Base-by-base conservation (phyloP, 2,113 vertebrate genomes). In the Lagopus muta region DNA sequence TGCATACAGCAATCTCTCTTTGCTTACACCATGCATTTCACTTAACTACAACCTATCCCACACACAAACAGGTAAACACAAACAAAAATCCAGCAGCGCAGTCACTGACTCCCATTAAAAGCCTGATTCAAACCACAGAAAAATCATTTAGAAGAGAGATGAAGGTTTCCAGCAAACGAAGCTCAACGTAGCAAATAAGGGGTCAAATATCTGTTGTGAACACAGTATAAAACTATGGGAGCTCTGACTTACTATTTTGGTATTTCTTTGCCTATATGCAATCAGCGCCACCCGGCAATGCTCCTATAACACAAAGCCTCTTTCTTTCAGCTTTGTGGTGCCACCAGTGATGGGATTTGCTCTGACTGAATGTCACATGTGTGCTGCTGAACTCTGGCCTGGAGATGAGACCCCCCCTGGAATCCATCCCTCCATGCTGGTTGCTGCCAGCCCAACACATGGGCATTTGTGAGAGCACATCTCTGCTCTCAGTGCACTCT, bases 231-330 rank as follows among this genome's bases (percentile, higher is more conserved):
- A 77, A 17, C 48, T 32, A 36, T 4, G 60, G 61, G 48, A 66
- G 19, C 6, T 61, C 40, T 0, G 0, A 66, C 13, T 6, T 45
- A 11, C 11, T 11, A 25, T 5, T 20, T 9, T 12, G 28, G 1
- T n/a, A 60, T 42, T 79, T 43, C 47, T 42, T 27, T 47, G 57
- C 60, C 38, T 18, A 9, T 2, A 52, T 1, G 11, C 10, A 20
- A 32, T 15, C 36, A 9, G 52, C 28, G 42, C 13, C 0, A 0
- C 8, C 38, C 6, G 1, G 0, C 40, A 45, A 50, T 0, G 32
- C 45, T 21, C 6, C 28, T 14, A 0, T 11, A 57, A 50, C 12
- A 32, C 36, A 16, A 15, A 57, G 16, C 22, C 30, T 83, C 32
- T 55, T 11, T 7, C 32, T 66, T 80, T 43, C 64, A 71, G 38